Conservation (phyloP, 1,140 invertebrate species). For the Drosophila guanche region DNA sequence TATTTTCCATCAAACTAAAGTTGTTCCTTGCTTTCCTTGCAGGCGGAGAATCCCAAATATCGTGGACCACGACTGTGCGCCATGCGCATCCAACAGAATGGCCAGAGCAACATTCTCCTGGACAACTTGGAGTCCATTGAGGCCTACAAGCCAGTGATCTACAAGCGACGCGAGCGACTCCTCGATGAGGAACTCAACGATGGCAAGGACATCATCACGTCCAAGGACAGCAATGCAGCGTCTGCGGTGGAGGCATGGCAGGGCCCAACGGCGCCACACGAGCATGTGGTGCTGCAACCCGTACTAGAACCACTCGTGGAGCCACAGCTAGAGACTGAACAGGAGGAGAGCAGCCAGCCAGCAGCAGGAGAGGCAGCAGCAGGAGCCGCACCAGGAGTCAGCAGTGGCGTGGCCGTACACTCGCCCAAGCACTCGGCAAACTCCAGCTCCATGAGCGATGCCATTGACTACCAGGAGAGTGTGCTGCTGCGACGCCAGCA, state of each 20-base stretch:
- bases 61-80: constrained; percentile 89
- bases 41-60: constrained; percentile 80
- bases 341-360: constrained; percentile 17
- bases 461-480: constrained; percentile 79
- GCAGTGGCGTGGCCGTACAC: constrained; percentile 1
- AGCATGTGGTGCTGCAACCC: constrained; percentile 62
- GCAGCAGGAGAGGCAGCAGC: not conserved
- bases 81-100: constrained; percentile 88
- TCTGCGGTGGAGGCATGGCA: constrained; percentile 67
- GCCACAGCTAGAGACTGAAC: constrained; percentile 49
- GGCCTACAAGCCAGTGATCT: constrained; percentile 87
- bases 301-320: constrained; percentile 69
- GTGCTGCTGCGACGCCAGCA: constrained; percentile 85
- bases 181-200: constrained; percentile 82
- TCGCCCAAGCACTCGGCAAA: constrained; percentile 74
- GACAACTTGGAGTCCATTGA: constrained; percentile 89
- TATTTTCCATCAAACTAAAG: not conserved
- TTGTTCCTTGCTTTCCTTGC: not conserved
- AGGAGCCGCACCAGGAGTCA: not conserved
- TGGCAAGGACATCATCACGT: constrained; percentile 82
- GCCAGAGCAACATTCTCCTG: constrained; percentile 90
- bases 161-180: constrained; percentile 85
- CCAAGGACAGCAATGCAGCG: constrained; percentile 73
- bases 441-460: constrained; percentile 77
- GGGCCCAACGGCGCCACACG: constrained; percentile 51